Conservation (phyloP, 2,888 invertebrate species). For the Acleris sparsana region DNA sequence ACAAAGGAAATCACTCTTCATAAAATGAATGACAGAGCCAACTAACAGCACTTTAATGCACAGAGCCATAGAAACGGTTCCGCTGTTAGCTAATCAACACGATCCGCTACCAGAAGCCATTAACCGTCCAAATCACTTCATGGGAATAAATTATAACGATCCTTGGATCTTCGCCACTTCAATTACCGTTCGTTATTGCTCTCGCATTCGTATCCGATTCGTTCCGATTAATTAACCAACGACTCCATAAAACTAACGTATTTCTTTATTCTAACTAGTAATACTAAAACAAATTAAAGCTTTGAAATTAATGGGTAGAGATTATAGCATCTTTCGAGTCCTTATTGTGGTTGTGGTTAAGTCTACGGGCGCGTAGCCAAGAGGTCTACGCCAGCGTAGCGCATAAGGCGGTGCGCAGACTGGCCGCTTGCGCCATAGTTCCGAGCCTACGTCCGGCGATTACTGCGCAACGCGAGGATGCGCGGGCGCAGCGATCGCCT, state of each 20-base stretch:
- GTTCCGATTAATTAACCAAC: constrained; percentile 27
- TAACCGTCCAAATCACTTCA: constrained; percentile 60
- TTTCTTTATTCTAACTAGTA: neutral
- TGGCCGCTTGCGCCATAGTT: constrained; percentile 65
- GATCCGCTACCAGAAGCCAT: constrained; percentile 41
- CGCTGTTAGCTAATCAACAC: constrained; percentile 19
- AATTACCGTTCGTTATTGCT: constrained; percentile 39
- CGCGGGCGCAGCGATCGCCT: constrained; percentile 61
- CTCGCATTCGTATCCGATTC: constrained; percentile 36
- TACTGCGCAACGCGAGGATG: constrained; percentile 79
- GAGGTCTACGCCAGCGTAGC: constrained; percentile 38
- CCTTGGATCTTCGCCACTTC: constrained; percentile 47
- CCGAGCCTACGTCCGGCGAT: constrained; percentile 78
- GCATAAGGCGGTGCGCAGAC: constrained; percentile 48
- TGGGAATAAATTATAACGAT: constrained; percentile 66
- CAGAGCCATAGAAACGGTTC: constrained; percentile 3
- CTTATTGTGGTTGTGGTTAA: no score
- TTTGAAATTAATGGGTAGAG: no score
- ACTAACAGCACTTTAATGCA: neutral
- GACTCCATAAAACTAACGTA: no score
- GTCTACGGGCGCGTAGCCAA: constrained; percentile 18
- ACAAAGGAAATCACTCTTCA: neutral
- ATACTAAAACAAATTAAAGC: neutral
- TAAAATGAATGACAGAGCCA: neutral
- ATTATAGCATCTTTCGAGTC: no score